phyloP scores from a whole-genome alignment of 2,888 invertebrate species.

The Lycaena phlaeas region DNA sequence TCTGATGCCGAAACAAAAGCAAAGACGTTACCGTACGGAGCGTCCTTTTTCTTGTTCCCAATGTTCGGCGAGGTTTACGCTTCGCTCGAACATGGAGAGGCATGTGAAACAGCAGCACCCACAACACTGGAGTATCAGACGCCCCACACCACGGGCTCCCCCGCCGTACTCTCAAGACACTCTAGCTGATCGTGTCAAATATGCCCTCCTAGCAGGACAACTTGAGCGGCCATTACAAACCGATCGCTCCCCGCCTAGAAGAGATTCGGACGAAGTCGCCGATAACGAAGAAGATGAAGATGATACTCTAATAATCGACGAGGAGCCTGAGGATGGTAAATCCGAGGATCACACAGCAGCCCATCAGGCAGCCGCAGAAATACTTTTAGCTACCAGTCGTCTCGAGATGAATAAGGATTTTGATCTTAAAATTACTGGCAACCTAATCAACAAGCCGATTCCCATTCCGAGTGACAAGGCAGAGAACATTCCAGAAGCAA shows the following conservation, averaged over 20 bases:
- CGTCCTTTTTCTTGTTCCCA: slow-evolving; percentile 92
- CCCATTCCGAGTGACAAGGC: slow-evolving; percentile 32
- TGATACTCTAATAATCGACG: slow-evolving; percentile 79
- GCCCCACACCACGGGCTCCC: slow-evolving; percentile 64
- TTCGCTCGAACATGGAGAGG: slow-evolving; percentile 95
- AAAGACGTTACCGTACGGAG: slow-evolving; percentile 90
- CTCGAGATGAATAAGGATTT: slow-evolving; percentile 65
- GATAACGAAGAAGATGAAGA: slow-evolving; percentile 78
- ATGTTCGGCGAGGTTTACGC: slow-evolving; percentile 90
- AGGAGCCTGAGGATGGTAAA: slow-evolving; percentile 61
- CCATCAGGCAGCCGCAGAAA: slow-evolving; percentile 73
- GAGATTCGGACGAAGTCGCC: slow-evolving; percentile 73
- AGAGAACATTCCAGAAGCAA: slow-evolving; percentile 57
- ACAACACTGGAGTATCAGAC: slow-evolving; percentile 87
- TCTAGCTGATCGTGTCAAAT: slow-evolving; percentile 73
- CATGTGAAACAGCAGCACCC: slow-evolving; percentile 96
- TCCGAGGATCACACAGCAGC: slow-evolving; percentile 56
- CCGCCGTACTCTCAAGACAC: slow-evolving; percentile 49
- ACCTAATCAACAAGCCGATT: slow-evolving; percentile 68
- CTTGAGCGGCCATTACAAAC: slow-evolving; percentile 74
- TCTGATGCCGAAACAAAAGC: slow-evolving; percentile 93
- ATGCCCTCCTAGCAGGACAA: slow-evolving; percentile 85
- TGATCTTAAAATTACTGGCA: slow-evolving; percentile 69
- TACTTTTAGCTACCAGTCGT: slow-evolving; percentile 64
- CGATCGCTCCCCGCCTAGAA: slow-evolving; percentile 50